phyloP scores from a whole-genome alignment of 1,140 invertebrate genomes.

The Euura lappo region DNA sequence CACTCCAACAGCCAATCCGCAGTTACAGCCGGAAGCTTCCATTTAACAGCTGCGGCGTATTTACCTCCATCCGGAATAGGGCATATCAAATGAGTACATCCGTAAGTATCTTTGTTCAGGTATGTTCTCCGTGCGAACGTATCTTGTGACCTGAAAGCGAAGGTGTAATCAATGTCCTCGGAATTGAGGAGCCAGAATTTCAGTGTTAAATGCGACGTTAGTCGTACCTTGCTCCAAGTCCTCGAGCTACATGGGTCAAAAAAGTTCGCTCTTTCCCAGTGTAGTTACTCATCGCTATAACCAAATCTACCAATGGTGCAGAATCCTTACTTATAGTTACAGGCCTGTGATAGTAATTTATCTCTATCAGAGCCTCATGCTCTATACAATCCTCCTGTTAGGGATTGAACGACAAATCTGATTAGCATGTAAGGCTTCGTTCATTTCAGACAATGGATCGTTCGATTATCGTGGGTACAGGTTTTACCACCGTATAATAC shows the following conservation, averaged over 20 bases:
- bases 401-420: conserved; percentile 24
- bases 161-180: not conserved
- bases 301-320: conserved; percentile 71
- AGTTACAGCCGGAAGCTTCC: conserved; percentile 78
- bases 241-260: conserved; percentile 70
- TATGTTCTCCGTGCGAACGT: conserved; percentile 66
- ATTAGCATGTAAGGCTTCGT: conserved; percentile 11
- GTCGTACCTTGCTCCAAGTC: conserved; percentile 72
- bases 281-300: conserved; percentile 80
- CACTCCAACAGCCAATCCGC: conserved; percentile 81
- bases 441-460: too few species aligned
- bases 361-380: conserved; percentile 60
- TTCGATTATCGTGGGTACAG: too few species aligned
- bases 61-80: conserved; percentile 76
- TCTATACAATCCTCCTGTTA: conserved; percentile 68
- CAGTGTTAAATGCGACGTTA: too few species aligned
- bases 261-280: conserved; percentile 73
- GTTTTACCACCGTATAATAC: too few species aligned
- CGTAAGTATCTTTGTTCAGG: conserved; percentile 50
- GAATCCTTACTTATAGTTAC: conserved; percentile 56
- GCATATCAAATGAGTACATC: conserved; percentile 78
- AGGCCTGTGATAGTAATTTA: conserved; percentile 71
- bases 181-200: too few species aligned
- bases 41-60: conserved; percentile 83
- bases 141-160: conserved; percentile 61